Evolutionary conservation across 2,888 invertebrate genomes (phyloP).

Genomic region (Pammene fasciana): DNA sequence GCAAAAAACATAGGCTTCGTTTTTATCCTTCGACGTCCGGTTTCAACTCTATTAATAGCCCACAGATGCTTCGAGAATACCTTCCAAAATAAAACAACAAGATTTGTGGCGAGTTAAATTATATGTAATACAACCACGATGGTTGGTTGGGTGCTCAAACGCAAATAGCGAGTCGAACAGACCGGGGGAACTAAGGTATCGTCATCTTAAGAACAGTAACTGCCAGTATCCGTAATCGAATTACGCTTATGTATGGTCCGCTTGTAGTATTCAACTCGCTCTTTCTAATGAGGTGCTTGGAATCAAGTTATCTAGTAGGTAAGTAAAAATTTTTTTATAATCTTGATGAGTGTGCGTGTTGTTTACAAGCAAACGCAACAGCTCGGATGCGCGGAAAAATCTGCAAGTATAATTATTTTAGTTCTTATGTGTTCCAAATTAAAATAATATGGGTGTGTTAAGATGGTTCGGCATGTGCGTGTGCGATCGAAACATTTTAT

Average conservation of each 20-base stretch:
- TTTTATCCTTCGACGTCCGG: not conserved
- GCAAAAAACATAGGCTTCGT: constrained; percentile 1
- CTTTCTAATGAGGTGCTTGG: not conserved
- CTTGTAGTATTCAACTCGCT: too few species aligned
- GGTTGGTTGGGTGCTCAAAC: not conserved
- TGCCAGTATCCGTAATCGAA: not conserved
- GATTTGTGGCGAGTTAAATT: not conserved
- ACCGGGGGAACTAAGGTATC: not conserved
- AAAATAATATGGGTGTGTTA: not conserved
- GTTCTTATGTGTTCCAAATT: constrained; percentile 1
- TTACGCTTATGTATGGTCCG: too few species aligned
- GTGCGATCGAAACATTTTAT: too few species aligned
- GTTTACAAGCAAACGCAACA: constrained; percentile 3
- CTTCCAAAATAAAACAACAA: constrained; percentile 1
- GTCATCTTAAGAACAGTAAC: too few species aligned
- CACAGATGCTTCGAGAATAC: not conserved
- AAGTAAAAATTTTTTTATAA: constrained; percentile 17
- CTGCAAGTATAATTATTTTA: constrained; percentile 9
- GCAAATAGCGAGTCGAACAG: not conserved
- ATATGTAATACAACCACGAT: not conserved
- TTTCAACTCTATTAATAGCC: not conserved
- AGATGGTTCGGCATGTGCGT: not conserved
- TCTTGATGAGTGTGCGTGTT: constrained; percentile 3
- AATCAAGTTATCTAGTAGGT: not conserved
- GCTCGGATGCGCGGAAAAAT: constrained; percentile 7